Evolutionary conservation across 2,113 vertebrate genomes (phyloP).

Genomic region (Gobiocypris rarus): DNA sequence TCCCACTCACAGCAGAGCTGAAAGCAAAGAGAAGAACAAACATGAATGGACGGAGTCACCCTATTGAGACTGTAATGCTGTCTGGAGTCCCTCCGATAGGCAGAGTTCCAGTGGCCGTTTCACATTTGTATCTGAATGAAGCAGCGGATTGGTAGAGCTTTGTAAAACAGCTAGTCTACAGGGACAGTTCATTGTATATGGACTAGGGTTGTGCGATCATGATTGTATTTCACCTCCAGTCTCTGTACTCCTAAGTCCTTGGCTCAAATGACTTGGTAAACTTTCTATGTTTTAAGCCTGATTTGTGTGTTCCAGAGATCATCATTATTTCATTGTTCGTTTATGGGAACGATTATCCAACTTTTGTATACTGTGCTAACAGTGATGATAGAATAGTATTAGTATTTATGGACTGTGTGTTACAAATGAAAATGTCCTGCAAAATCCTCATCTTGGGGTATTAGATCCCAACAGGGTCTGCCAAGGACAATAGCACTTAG

Average conservation of each 20-base stretch:
- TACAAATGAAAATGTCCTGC: slow-evolving; percentile 52
- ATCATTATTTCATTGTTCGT: slow-evolving; percentile 1
- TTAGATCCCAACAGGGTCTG: slow-evolving; percentile 58
- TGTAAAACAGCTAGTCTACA: slow-evolving; percentile 18
- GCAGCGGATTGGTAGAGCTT: slow-evolving; percentile 33
- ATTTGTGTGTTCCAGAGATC: slow-evolving; percentile 22
- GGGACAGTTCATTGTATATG: slow-evolving; percentile 13
- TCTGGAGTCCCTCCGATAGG: slow-evolving; percentile 67
- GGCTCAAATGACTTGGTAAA: not conserved
- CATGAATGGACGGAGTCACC: slow-evolving; percentile 37
- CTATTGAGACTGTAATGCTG: slow-evolving; percentile 51
- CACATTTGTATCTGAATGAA: slow-evolving; percentile 55
- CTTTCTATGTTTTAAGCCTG: not conserved
- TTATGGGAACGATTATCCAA: slow-evolving; percentile 18
- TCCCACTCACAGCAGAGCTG: slow-evolving; percentile 2
- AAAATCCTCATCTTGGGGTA: slow-evolving; percentile 64
- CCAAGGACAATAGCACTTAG: slow-evolving; percentile 73
- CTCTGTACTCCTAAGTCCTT: not conserved
- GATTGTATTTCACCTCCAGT: not conserved
- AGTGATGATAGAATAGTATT: slow-evolving; percentile 40
- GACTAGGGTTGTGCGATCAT: not conserved
- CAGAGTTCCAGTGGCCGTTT: slow-evolving; percentile 65
- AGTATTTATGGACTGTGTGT: slow-evolving; percentile 49
- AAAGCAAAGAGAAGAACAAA: slow-evolving; percentile 32
- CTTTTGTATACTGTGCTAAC: slow-evolving; percentile 53